Base-by-base conservation (phyloP, 2,797 vertebrate genomes). In the Acestrorhynchus altus region DNA sequence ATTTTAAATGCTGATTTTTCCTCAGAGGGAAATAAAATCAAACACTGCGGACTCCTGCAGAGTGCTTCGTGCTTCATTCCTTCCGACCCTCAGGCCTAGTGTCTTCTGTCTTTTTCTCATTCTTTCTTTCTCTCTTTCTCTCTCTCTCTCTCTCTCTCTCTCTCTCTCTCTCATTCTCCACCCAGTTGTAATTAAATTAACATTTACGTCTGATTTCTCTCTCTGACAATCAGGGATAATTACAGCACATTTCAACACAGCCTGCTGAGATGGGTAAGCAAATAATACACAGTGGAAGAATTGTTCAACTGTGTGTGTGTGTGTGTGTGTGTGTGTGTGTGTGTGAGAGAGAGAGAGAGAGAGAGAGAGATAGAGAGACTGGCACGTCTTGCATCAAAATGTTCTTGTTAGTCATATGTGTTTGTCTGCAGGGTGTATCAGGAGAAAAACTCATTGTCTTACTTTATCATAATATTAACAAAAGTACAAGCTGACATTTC, bases 211-310 rank as follows among this genome's bases (percentile, higher is more conserved):
- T 52, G 72, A 81, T 83, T 73, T 82, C 79, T 78, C 64, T 46
- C 18, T 80, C 68, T 80, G 78, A 80, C 72, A 74, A 83, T 83
- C 75, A 78, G 76, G 81, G 66, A 78, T 80, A 80, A 82, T 84
- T 79, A 78, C 67, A 52, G 9, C 78, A 57, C 70, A 72, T 78
- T 80, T 71, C 67, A 78, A 52, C 76, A 75, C 74, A 80, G 74
- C 83, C 80, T 76, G 78, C 78, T 78, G 83, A 76, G 78, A 85
- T 83, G 83, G 83, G 81, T 85, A 78, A 83, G 83, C 83, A 82
- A 84, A 82, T 77, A 84, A 57, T 56, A 63, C 40, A n/a, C 68
- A 44, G 57, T 7, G 42, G 51, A 78, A 79, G 72, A 35, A 63
- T 10, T 54, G 76, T 72, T 20, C 65, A 47, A 26, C 16, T 22